Conservation (phyloP, 2,113 vertebrate genomes). For the Speoplatyrhinus poulsoni region DNA sequence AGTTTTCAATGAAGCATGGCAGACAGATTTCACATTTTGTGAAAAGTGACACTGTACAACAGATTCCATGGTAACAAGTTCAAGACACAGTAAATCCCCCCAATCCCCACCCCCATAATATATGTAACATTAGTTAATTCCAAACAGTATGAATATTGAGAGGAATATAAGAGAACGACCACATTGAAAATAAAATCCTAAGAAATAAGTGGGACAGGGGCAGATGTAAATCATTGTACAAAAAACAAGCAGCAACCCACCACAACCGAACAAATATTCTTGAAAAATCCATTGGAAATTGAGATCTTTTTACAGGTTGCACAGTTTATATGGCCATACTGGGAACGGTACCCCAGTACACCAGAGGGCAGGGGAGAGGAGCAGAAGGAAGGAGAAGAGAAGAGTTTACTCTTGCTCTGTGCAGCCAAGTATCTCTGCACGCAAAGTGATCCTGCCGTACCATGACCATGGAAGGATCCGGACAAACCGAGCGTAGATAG, state of each 20-base stretch:
- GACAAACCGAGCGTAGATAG: constrained; percentile 86
- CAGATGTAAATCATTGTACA: constrained; percentile 85
- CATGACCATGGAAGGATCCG: constrained; percentile 98
- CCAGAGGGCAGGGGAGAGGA: constrained; percentile 39
- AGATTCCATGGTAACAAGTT: constrained; percentile 66
- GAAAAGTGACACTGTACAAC: constrained; percentile 82
- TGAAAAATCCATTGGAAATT: constrained; percentile 82
- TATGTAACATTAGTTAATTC: constrained; percentile 69
- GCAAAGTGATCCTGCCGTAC: constrained; percentile 96
- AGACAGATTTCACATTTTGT: constrained; percentile 59
- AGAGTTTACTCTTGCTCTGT: constrained; percentile 85
- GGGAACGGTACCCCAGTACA: constrained; percentile 60
- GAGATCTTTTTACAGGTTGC: constrained; percentile 83
- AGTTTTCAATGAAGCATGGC: constrained; percentile 60
- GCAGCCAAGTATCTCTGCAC: constrained; percentile 93
- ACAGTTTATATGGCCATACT: constrained; percentile 84
- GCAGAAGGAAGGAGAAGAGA: constrained; percentile 22
- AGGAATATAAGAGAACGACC: constrained; percentile 63
- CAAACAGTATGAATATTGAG: constrained; percentile 63
- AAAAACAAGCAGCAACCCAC: constrained; percentile 86
- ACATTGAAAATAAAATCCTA: constrained; percentile 57
- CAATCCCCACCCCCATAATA: constrained; percentile 28
- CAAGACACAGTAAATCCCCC: constrained; percentile 66
- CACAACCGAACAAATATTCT: constrained; percentile 81
- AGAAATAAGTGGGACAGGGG: constrained; percentile 75